Base-by-base conservation (phyloP, 2,113 vertebrate species). In the Scatophagus argus region DNA sequence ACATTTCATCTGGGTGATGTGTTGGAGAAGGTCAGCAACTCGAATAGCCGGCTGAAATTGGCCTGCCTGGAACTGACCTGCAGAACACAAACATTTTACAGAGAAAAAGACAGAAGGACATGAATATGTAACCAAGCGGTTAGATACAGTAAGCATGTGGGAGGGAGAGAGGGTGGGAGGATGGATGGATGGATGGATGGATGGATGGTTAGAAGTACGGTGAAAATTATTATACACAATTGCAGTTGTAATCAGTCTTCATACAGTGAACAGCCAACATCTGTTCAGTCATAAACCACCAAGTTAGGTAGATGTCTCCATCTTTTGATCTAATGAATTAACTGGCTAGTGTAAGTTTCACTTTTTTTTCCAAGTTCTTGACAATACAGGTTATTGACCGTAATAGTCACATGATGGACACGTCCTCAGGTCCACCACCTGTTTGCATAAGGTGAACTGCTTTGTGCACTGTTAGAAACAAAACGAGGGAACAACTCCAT, bases 1-100 rank as follows among this genome's bases (percentile, higher is more conserved):
- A 87, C 97, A 95, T 84, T 99, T 99, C 98, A 99, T 99, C 96
- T 99, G 98, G 17, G 97, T 99, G 95, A 99, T 99, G 94, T 99
- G 98, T 74, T 99, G 98, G n/a, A 99, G 94, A 55, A 99, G 94
- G 91, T 99, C 98, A 0, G 98, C 98, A 38, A 99, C 98, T 2
- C 98, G 94, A 82, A 99, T 99, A 69, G 98, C 98, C 0, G 98
- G 98, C 88, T 99, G 98, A 87, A 99, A 96, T 94, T 99, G 97
- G 1, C 97, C 97, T 0, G 97, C 92, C 61, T 97, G 92, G 62
- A 92, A 92, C 89, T 92, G 91, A 81, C 91, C 91, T 93, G 83
- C 59, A 82, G 44, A 36, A 44, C 3, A 41, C 19, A 70, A 13
- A n/a, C 41, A 41, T 38, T 64, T 25, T 0, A 34, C 17, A 54